phyloP scores from a whole-genome alignment of 2,888 invertebrate species.

The Lycocerus yunnanus region DNA sequence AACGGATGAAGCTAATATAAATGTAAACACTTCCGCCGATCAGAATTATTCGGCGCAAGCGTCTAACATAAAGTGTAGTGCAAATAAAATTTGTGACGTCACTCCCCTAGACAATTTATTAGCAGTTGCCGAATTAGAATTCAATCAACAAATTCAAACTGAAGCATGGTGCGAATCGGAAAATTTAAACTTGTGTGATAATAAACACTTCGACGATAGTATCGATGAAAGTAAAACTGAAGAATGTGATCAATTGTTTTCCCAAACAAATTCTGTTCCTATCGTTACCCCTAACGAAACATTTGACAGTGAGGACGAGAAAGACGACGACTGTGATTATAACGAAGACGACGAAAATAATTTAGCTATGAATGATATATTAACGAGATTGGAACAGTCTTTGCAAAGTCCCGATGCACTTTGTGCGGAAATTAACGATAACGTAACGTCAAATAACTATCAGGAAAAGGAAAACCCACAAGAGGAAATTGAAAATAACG shows the following conservation, averaged over 20 bases:
- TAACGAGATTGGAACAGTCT: slow-evolving; percentile 67
- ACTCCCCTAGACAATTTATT: slow-evolving; percentile 65
- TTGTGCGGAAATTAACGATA: slow-evolving; percentile 6
- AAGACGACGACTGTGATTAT: slow-evolving; percentile 53
- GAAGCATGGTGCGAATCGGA: slow-evolving; percentile 47
- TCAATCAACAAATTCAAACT: slow-evolving; percentile 61
- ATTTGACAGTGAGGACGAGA: slow-evolving; percentile 36
- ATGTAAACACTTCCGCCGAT: slow-evolving; percentile 52
- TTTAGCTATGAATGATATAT: slow-evolving; percentile 62
- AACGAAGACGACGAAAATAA: slow-evolving; percentile 54
- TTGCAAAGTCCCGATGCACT: slow-evolving; percentile 55
- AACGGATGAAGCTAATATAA: slow-evolving; percentile 33
- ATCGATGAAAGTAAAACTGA: slow-evolving; percentile 37
- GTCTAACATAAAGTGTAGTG: slow-evolving; percentile 53
- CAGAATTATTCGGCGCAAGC: slow-evolving; percentile 46
- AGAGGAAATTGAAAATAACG: slow-evolving; percentile 1
- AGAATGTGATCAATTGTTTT: slow-evolving; percentile 44
- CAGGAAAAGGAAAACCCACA: neutral
- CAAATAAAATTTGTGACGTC: slow-evolving; percentile 52
- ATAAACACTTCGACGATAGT: neutral
- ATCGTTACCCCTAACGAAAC: slow-evolving; percentile 9
- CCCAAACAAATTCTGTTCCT: neutral
- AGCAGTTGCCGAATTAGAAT: slow-evolving; percentile 68
- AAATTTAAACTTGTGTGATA: slow-evolving; percentile 15
- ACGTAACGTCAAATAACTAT: slow-evolving; percentile 2